These are phyloP conservation scores for Toxotes chatareus DNA, from an alignment of 2,113 vertebrate species.

Conservation along the genomic window DNA sequence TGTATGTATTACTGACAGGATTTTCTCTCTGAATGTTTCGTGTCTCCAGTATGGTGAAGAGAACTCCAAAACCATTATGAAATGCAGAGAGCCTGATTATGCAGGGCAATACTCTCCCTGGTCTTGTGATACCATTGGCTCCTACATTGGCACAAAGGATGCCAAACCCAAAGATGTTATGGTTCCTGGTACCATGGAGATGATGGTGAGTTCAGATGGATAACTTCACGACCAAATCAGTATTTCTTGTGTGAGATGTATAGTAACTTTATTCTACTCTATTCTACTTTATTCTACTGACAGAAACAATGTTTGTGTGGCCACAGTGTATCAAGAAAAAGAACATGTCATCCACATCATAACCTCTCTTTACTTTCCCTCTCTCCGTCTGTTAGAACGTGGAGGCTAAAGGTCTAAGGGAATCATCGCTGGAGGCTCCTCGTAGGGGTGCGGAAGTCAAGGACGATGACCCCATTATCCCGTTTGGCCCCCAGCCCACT, in stretches of 20 bases:
- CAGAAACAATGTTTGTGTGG: background rate
- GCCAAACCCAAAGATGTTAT: conserved; percentile 96
- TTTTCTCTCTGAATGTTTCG: conserved; percentile 27
- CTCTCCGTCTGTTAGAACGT: conserved; percentile 84
- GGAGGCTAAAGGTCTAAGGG: conserved; percentile 92
- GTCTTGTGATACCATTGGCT: conserved; percentile 98
- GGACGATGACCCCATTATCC: conserved; percentile 98
- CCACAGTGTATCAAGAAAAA: background rate
- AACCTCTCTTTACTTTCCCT: background rate
- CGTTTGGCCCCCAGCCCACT: conserved; percentile 95
- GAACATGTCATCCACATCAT: background rate
- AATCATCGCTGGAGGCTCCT: conserved; percentile 91
- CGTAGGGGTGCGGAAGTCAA: conserved; percentile 90
- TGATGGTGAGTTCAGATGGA: conserved; percentile 87
- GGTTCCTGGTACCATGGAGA: conserved; percentile 89
- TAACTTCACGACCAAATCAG: background rate
- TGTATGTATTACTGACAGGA: background rate
- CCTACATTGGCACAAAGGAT: conserved; percentile 98
- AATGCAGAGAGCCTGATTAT: conserved; percentile 94
- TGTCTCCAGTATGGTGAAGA: conserved; percentile 92
- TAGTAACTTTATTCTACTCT: no score
- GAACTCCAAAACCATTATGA: conserved; percentile 89
- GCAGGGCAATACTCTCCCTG: conserved; percentile 97
- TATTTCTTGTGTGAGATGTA: background rate
- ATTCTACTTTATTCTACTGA: background rate